phyloP scores from a whole-genome alignment of 2,888 invertebrate genomes.

The Rhimphoctona megacephalus region DNA sequence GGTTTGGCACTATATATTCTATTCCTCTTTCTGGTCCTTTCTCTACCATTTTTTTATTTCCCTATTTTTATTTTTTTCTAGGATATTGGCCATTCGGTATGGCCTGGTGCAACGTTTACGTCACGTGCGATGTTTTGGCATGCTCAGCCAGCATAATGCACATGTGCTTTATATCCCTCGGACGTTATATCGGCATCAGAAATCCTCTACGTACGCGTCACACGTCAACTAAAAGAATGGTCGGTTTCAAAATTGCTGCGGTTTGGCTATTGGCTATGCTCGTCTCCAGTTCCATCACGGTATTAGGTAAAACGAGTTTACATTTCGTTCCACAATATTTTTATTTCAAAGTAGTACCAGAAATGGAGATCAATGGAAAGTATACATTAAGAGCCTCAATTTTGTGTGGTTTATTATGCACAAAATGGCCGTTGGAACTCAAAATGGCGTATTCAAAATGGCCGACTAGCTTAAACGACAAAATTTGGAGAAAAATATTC shows the following conservation, averaged over 20 bases:
- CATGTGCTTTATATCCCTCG: slow-evolving; percentile 96
- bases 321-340: slow-evolving; percentile 4
- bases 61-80: slow-evolving; percentile 84
- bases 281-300: slow-evolving; percentile 94
- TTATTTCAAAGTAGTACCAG: background rate
- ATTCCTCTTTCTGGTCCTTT: background rate
- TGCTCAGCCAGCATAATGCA: slow-evolving; percentile 98
- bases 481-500: background rate
- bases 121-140: slow-evolving; percentile 97
- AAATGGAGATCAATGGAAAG: background rate
- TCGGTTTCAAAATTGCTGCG: slow-evolving; percentile 94
- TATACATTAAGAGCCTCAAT: background rate
- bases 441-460: background rate
- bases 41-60: background rate
- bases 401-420: background rate
- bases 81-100: slow-evolving; percentile 97
- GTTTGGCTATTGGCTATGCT: slow-evolving; percentile 97
- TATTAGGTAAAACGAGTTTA: slow-evolving; percentile 88
- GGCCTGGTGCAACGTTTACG: slow-evolving; percentile 97
- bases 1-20: background rate
- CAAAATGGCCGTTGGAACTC: background rate
- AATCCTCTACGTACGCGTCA: slow-evolving; percentile 95
- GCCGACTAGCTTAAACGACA: background rate
- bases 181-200: slow-evolving; percentile 94
- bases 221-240: slow-evolving; percentile 93